phyloP scores from a whole-genome alignment of 1,140 invertebrate genomes.

The Drosophila murphyi region DNA sequence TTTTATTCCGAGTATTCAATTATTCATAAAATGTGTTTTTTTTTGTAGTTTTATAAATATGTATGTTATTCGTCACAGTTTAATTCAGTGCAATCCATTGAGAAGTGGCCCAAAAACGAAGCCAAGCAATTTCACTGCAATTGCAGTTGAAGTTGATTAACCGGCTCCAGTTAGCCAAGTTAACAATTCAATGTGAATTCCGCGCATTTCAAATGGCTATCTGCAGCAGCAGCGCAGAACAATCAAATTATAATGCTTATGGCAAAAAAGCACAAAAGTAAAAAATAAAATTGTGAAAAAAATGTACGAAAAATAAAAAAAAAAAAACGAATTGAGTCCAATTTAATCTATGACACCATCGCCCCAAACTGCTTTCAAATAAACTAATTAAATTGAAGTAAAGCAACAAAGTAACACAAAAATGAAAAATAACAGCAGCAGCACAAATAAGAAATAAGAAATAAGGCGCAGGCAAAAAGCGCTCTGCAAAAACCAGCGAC shows the following conservation, averaged over 20 bases:
- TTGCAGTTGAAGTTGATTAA: constrained; percentile 37
- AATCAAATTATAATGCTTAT: constrained; percentile 46
- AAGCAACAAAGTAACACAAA: constrained; percentile 49
- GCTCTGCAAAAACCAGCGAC: constrained; percentile 28
- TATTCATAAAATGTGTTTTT: background rate
- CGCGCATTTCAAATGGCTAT: constrained; percentile 23
- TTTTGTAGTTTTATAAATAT: background rate
- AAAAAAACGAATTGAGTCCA: constrained; percentile 69
- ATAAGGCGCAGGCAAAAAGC: constrained; percentile 36
- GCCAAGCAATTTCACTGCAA: constrained; percentile 35
- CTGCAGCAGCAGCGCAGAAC: constrained; percentile 25
- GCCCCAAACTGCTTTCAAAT: constrained; percentile 80
- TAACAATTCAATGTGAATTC: constrained; percentile 41
- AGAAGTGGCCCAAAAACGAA: background rate
- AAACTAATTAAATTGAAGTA: constrained; percentile 81
- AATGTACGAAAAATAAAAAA: constrained; percentile 13
- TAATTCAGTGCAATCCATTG: constrained; percentile 4
- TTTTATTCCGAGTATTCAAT: too few relatives aligned
- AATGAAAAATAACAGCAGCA: constrained; percentile 34
- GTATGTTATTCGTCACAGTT: background rate
- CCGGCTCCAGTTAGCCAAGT: constrained; percentile 19
- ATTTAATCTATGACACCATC: constrained; percentile 81
- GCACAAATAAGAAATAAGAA: background rate
- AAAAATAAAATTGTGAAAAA: constrained; percentile 13
- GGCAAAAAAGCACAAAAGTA: constrained; percentile 23